phyloP scores from a whole-genome alignment of 2,888 invertebrate species.

The Vanessa cardui region DNA sequence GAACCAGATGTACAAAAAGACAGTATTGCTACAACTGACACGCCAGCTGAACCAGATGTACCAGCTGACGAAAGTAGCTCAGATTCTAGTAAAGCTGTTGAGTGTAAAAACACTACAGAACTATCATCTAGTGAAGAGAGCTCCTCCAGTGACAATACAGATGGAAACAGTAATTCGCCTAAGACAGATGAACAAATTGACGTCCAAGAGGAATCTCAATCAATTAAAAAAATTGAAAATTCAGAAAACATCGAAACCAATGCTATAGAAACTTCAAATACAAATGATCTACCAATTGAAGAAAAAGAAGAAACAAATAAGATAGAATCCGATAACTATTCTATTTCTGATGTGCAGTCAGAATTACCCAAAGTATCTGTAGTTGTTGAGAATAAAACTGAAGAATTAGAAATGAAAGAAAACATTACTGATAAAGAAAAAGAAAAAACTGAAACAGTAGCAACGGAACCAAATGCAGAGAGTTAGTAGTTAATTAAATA shows the following conservation, averaged over 20 bases:
- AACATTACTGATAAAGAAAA: conserved; percentile 31
- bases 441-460: conserved; percentile 34
- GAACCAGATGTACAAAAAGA: conserved; percentile 48
- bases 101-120: conserved; percentile 65
- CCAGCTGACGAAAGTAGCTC: conserved; percentile 64
- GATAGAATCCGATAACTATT: conserved; percentile 67
- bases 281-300: conserved; percentile 23
- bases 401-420: conserved; percentile 38
- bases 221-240: conserved; percentile 42
- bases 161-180: conserved; percentile 75
- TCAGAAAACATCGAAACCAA: conserved; percentile 31
- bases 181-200: conserved; percentile 55
- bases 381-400: conserved; percentile 42
- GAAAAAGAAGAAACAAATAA: conserved; percentile 46
- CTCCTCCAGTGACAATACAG: conserved; percentile 75
- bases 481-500: neutral
- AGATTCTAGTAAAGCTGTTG: conserved; percentile 62
- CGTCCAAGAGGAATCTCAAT: conserved; percentile 41
- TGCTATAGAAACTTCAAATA: conserved; percentile 54
- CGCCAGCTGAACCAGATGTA: conserved; percentile 30
- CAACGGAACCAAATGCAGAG: conserved; percentile 14
- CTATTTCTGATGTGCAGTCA: conserved; percentile 73
- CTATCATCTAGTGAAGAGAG: conserved; percentile 75
- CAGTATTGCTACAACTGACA: conserved; percentile 42
- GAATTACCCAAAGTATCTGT: conserved; percentile 53